Conservation (phyloP, 2,113 vertebrate species). For the Saccopteryx leptura region DNA sequence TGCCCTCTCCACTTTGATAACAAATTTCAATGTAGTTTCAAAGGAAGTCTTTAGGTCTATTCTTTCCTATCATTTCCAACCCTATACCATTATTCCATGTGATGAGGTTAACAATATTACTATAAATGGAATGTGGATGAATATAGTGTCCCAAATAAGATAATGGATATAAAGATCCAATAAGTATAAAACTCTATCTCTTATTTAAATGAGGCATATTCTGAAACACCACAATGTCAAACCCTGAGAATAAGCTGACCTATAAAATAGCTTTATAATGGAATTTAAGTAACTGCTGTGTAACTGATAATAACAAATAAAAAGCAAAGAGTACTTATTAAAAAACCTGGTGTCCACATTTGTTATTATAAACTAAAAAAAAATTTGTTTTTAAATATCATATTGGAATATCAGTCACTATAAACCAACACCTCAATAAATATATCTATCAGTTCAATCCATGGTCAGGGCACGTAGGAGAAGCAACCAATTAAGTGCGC, state of each 20-base stretch:
- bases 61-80: not conserved
- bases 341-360: not conserved
- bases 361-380: constrained; percentile 52
- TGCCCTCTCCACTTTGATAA: not conserved
- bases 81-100: not conserved
- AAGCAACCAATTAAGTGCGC: too few relatives aligned
- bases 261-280: constrained; percentile 45
- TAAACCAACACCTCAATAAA: constrained; percentile 26
- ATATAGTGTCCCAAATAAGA: constrained; percentile 18
- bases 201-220: constrained; percentile 73
- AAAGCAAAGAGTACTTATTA: not conserved
- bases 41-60: not conserved
- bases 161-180: constrained; percentile 49
- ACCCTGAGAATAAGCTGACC: constrained; percentile 56
- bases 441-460: too few relatives aligned
- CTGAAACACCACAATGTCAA: constrained; percentile 61
- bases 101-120: not conserved
- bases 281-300: constrained; percentile 67
- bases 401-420: constrained; percentile 58
- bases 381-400: constrained; percentile 13
- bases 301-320: not conserved
- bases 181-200: constrained; percentile 68
- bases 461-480: too few relatives aligned
- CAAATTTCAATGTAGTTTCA: not conserved
- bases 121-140: constrained; percentile 17